These are phyloP conservation scores for Heliconius melpomene DNA, from an alignment of 1,140 invertebrate genomes.

Conservation along the genomic window DNA sequence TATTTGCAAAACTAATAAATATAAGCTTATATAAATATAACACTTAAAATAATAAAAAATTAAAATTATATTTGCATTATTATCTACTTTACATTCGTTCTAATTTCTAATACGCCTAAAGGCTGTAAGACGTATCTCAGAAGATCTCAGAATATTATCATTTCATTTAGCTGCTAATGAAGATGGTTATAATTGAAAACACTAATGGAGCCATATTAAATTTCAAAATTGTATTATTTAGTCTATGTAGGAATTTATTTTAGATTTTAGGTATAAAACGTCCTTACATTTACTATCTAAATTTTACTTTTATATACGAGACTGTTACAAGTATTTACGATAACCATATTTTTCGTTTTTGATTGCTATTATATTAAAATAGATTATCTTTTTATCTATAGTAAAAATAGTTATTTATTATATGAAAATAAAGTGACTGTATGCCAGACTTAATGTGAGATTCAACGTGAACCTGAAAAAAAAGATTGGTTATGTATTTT, in stretches of 20 bases:
- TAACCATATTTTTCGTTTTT: too few species aligned
- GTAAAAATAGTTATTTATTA: too few species aligned
- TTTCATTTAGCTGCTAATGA: slow-evolving; percentile 27
- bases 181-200: slow-evolving; percentile 11
- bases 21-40: neutral
- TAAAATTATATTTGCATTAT: neutral
- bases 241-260: neutral
- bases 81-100: neutral
- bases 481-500: too few species aligned
- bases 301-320: neutral
- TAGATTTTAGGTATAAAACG: neutral
- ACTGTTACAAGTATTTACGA: neutral
- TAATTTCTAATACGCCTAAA: slow-evolving; percentile 1
- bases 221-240: neutral
- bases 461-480: too few species aligned
- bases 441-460: too few species aligned
- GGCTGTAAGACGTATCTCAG: slow-evolving; percentile 8
- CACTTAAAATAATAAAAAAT: neutral
- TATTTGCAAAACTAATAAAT: neutral
- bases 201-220: slow-evolving; percentile 4
- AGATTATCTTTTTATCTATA: too few species aligned
- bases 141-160: slow-evolving; percentile 21
- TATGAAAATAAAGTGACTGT: too few species aligned
- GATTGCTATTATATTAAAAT: too few species aligned
- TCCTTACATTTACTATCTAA: neutral